Conservation (phyloP, 1,140 invertebrate species). For the Akabosia matsudoensis region DNA sequence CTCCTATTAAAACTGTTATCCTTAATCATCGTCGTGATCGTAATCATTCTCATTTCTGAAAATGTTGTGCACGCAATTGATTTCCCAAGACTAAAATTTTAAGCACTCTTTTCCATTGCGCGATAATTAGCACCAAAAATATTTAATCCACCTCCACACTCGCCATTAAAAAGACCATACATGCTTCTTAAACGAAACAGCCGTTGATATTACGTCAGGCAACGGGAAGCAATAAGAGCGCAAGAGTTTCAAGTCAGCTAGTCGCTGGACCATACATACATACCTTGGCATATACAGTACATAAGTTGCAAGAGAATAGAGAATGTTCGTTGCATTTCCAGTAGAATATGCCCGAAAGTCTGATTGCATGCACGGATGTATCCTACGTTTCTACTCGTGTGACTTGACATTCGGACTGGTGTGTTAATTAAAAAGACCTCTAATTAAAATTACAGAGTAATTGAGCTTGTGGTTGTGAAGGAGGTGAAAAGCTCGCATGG, state of each 20-base stretch:
- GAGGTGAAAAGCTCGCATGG: background rate
- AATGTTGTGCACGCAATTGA: conserved; percentile 22
- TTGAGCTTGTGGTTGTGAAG: conserved; percentile 8
- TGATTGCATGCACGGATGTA: conserved; percentile 1
- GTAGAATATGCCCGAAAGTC: too few relatives aligned
- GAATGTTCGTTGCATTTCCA: too few relatives aligned
- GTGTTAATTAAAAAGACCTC: conserved; percentile 25
- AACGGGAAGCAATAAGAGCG: conserved; percentile 22
- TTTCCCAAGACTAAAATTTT: background rate
- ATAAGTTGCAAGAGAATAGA: too few relatives aligned
- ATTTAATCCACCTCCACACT: background rate
- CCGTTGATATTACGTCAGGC: too few relatives aligned
- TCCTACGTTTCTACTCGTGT: background rate
- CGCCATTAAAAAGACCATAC: too few relatives aligned
- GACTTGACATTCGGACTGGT: conserved; percentile 22
- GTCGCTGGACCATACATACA: too few relatives aligned
- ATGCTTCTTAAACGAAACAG: too few relatives aligned
- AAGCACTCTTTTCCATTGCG: background rate
- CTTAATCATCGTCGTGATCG: background rate
- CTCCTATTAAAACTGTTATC: background rate
- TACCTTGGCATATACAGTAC: too few relatives aligned
- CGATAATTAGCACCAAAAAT: conserved; percentile 10
- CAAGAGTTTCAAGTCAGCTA: too few relatives aligned
- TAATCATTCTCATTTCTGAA: background rate
- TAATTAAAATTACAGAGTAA: conserved; percentile 25